These are phyloP conservation scores for Acanthopagrus latus DNA, from an alignment of 2,797 vertebrate species.

Conservation along the genomic window DNA sequence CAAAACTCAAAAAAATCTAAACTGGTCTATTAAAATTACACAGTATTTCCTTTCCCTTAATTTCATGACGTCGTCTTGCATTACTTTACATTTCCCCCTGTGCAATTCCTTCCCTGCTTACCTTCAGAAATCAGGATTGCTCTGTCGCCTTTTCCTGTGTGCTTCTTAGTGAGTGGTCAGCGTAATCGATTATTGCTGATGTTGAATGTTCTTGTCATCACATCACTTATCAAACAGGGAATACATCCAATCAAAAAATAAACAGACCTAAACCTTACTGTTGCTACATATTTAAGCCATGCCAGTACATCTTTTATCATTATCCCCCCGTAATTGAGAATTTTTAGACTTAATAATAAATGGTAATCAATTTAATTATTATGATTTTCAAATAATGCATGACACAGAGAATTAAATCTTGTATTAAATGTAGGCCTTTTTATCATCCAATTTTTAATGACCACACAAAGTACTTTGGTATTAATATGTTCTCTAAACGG, in stretches of 20 bases:
- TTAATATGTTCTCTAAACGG: neutral
- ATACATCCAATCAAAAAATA: neutral
- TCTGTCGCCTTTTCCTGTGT: neutral
- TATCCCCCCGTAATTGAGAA: neutral
- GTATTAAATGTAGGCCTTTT: neutral
- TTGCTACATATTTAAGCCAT: neutral
- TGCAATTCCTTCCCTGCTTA: neutral
- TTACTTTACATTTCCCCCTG: neutral
- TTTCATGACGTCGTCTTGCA: neutral
- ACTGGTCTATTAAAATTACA: neutral
- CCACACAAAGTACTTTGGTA: neutral
- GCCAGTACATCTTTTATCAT: neutral
- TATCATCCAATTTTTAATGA: neutral
- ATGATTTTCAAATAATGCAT: neutral
- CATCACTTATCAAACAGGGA: slow-evolving; percentile 6
- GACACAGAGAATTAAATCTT: neutral
- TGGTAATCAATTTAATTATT: neutral
- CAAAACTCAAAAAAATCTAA: no score
- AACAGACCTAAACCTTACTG: neutral
- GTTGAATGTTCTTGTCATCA: slow-evolving; percentile 8
- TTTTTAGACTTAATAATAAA: neutral
- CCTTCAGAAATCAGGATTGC: neutral
- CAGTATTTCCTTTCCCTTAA: no score
- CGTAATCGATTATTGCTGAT: neutral
- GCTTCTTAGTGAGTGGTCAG: neutral